Base-by-base conservation (phyloP, 2,888 invertebrate genomes). In the Cyclophora punctaria region DNA sequence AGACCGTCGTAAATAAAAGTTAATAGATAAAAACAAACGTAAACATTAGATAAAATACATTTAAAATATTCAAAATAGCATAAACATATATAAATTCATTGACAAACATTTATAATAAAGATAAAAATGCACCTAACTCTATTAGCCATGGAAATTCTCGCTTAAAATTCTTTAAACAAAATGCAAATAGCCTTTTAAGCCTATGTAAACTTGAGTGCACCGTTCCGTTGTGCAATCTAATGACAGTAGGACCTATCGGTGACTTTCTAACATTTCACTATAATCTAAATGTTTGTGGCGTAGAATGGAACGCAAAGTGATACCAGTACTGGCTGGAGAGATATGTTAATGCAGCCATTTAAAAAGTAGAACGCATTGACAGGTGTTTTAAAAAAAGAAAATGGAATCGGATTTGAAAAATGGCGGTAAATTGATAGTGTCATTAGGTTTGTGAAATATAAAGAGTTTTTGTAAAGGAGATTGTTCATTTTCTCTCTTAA, bases 231-330 rank as follows among this genome's bases (percentile, higher is more conserved):
- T 56, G 74, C 64, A 75, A 76, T 56, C 63, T 64, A 70, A 68
- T 64, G 63, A 62, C 65, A 60, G 63, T 71, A 71, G 67, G 62
- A 64, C 56, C 64, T 62, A 68, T 20, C 20, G 69, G 67, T 70
- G 63, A 71, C 75, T 77, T 78, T 78, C 73, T 72, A 73, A 66
- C 75, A 73, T 71, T 70, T 71, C 67, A 66, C 72, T 68, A 66
- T 64, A 67, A 79, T 79, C 78, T 79, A 72, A 77, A 80, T 76
- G 71, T 60, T 62, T 60, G 55, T 60, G 56, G 58, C 60, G 63
- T 62, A 56, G 59, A 69, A 62, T 57, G 60, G 59, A 66, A 52
- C 61, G 66, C 66, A 64, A 60, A 37, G 60, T 54, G 63, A 62
- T 66, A 46, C 55, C 58, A 49, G 59, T 67, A 64, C 64, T 66